phyloP scores from a whole-genome alignment of 2,797 vertebrate genomes.

The Anableps anableps region DNA sequence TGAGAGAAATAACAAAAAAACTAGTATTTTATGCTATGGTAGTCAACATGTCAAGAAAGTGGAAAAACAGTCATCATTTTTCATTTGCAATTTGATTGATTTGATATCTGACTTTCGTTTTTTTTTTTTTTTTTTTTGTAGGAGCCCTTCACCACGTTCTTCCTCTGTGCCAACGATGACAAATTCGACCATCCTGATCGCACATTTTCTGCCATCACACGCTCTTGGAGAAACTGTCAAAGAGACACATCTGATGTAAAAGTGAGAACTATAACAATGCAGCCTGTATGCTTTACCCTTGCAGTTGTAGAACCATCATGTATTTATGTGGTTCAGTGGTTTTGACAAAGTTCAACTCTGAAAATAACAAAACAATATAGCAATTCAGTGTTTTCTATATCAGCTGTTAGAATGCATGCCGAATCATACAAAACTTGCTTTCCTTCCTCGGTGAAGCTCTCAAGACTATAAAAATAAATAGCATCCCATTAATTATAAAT shows the following conservation, averaged over 20 bases:
- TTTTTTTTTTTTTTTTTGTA: conserved; percentile 58
- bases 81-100: conserved; percentile 12
- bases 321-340: background rate
- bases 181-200: conserved; percentile 96
- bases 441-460: conserved; percentile 18
- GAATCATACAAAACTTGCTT: background rate
- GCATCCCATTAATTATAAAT: conserved; percentile 72
- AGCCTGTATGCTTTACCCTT: background rate
- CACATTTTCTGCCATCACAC: conserved; percentile 90
- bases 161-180: conserved; percentile 90
- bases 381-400: background rate
- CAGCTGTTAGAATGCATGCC: background rate
- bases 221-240: conserved; percentile 96
- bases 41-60: conserved; percentile 2
- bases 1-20: conserved; percentile 56
- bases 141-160: conserved; percentile 98
- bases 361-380: background rate
- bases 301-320: background rate
- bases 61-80: background rate
- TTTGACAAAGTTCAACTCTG: background rate
- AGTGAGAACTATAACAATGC: conserved; percentile 77
- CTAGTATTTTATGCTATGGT: conserved; percentile 5
- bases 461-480: conserved; percentile 42
- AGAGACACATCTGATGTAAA: conserved; percentile 96
- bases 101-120: conserved; percentile 12